Evolutionary conservation across 1,140 invertebrate species (phyloP), one percentile per base, ranked within the genome.

Genomic region (Hypsibius dujardini): DNA sequence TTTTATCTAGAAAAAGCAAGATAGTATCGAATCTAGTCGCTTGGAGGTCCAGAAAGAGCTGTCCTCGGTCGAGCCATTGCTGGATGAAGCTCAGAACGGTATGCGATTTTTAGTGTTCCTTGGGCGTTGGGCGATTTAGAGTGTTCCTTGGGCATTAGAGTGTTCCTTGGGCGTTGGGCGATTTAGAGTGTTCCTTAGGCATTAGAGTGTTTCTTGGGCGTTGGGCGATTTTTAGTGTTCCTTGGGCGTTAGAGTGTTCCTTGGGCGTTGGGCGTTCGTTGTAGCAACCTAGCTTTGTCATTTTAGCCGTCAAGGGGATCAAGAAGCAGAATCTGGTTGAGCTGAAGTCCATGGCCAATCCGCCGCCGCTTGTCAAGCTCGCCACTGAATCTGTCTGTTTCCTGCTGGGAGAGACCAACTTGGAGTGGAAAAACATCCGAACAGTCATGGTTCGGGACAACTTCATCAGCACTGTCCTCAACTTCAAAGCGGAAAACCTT

Each of bases 251-350:
- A 28, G 28, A 28, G 28, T 28, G 28, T 28, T 28, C 28, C 28
- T 28, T 28, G 28, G 28, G 28, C 28, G 28, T 28, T 28, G 28
- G 28, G 28, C 28, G 28, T 28, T 28, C 28, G 28, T 28, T 28
- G 28, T 28, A 28, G 28, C 28, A 28, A 28, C 15, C 12, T 69
- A 70, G 28, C 71, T 73, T 74, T 14, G 71, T 47, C 47, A 15
- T 59, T 73, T 75, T 82, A 92, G 95, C 96, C 80, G 96, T 99
- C 77, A 95, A 97, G 84, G 93, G 91, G 69, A 99, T 99, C 81
- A 96, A 94, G 85, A 98, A 97, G 84, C 93, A 96, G 79, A 93
- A 98, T 83, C 84, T 99, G 77, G 93, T 97, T 74, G 96, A 99
- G 84, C 89, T 99, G 78, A 85, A 91, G 77, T 92, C 95, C 3